These are phyloP conservation scores for Phoxinus dragarum DNA, from an alignment of 2,797 vertebrate genomes.

Conservation along the genomic window DNA sequence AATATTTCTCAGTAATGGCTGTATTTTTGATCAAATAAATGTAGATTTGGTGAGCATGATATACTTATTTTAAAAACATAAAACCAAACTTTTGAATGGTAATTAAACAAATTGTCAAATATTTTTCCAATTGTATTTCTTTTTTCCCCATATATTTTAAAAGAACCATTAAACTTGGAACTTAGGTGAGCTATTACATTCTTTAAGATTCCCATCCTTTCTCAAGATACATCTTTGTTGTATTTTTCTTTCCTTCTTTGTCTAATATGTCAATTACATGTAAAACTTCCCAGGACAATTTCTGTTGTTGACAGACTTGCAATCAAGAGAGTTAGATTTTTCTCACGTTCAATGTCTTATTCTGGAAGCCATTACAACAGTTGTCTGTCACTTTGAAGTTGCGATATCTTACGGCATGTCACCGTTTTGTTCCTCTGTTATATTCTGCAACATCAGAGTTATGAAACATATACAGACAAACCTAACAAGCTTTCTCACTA, in stretches of 20 bases:
- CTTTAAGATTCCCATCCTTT: not conserved
- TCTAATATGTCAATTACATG: not conserved
- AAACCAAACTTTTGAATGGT: too few relatives aligned
- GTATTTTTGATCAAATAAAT: not conserved
- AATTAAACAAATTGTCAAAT: too few relatives aligned
- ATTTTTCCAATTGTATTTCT: not conserved
- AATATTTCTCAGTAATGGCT: not conserved
- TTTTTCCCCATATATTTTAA: not conserved
- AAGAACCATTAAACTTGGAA: not conserved
- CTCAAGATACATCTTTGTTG: not conserved
- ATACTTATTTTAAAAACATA: too few relatives aligned
- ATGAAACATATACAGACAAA: conserved; percentile 1
- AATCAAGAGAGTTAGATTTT: not conserved
- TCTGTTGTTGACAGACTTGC: not conserved
- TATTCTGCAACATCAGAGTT: conserved; percentile 3
- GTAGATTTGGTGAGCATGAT: not conserved
- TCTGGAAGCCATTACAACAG: not conserved
- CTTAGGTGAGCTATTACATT: not conserved
- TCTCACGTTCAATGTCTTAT: not conserved
- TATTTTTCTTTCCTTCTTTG: not conserved
- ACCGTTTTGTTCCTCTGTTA: not conserved
- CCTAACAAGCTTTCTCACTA: conserved; percentile 31
- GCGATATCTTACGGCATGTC: not conserved
- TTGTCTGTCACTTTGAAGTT: conserved; percentile 6
- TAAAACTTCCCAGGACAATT: not conserved